Percentiles rank a stretch among this genome's conserved stretches.
Conservation (phyloP, 2,888 invertebrate genomes). For the Dryobota labecula region DNA sequence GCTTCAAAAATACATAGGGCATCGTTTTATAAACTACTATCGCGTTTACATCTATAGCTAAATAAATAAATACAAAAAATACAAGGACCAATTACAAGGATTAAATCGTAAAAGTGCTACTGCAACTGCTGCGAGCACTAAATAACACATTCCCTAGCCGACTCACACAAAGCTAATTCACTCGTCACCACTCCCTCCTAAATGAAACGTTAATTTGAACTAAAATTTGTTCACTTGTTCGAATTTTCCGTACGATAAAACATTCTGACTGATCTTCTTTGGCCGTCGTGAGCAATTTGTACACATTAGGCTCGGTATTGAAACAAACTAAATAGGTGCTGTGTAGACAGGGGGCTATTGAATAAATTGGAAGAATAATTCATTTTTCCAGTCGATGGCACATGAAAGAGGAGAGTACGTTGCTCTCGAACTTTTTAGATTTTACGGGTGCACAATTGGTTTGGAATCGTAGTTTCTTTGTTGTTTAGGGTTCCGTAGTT, state of each 20-base stretch:
- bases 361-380: conserved; percentile 86
- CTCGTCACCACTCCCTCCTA: conserved; percentile 20
- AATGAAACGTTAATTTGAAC: conserved; percentile 57
- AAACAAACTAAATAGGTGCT: conserved; percentile 75
- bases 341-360: conserved; percentile 72
- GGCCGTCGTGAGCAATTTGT: conserved; percentile 61
- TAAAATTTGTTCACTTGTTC: conserved; percentile 54
- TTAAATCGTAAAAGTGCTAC: conserved; percentile 18
- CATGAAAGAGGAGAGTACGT: conserved; percentile 78
- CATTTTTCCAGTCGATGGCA: conserved; percentile 84
- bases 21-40: neutral
- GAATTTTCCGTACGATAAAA: conserved; percentile 59
- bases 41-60: neutral
- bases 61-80: conserved; percentile 13
- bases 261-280: conserved; percentile 46
- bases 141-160: conserved; percentile 32
- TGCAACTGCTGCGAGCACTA: conserved; percentile 25
- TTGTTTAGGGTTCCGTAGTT: too few species aligned
- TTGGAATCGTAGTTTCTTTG: neutral
- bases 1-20: neutral
- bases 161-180: conserved; percentile 31
- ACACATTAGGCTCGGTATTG: conserved; percentile 63
- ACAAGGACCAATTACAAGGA: conserved; percentile 13
- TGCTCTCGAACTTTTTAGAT: conserved; percentile 57
- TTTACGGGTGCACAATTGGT: conserved; percentile 50